Conservation (phyloP, 2,113 vertebrate genomes). For the Crocuta crocuta region DNA sequence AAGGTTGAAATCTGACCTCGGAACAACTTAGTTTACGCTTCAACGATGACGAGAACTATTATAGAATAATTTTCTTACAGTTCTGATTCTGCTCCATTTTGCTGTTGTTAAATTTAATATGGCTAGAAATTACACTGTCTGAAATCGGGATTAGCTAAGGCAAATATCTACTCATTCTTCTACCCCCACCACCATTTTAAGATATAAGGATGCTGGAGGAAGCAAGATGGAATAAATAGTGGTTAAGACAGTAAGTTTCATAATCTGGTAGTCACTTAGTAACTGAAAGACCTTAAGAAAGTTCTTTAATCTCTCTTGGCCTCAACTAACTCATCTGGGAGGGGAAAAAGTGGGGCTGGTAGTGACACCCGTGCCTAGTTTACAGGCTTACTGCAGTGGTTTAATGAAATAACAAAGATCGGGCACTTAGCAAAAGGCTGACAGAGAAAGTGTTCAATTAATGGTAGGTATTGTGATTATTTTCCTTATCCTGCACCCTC, state of each 20-base stretch:
- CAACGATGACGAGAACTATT: neutral
- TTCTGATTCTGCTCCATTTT: neutral
- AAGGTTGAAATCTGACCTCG: slow-evolving; percentile 23
- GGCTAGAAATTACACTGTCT: neutral
- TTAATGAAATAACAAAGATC: neutral
- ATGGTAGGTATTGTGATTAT: neutral
- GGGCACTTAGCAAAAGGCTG: neutral
- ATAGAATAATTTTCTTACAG: neutral
- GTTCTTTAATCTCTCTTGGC: neutral
- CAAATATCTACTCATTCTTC: neutral
- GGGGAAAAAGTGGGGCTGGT: neutral
- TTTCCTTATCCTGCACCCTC: neutral
- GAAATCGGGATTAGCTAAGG: neutral
- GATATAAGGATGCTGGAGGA: neutral
- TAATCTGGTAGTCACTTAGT: neutral
- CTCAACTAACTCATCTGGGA: neutral
- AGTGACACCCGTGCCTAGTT: neutral
- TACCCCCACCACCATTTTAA: neutral
- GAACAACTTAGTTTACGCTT: neutral
- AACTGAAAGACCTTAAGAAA: neutral
- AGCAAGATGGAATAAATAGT: neutral
- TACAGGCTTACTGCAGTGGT: neutral
- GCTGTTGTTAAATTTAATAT: neutral
- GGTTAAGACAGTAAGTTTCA: neutral
- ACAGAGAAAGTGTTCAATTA: neutral